phyloP scores from a whole-genome alignment of 2,888 invertebrate species.

The Trypoxylon attenuatum region DNA sequence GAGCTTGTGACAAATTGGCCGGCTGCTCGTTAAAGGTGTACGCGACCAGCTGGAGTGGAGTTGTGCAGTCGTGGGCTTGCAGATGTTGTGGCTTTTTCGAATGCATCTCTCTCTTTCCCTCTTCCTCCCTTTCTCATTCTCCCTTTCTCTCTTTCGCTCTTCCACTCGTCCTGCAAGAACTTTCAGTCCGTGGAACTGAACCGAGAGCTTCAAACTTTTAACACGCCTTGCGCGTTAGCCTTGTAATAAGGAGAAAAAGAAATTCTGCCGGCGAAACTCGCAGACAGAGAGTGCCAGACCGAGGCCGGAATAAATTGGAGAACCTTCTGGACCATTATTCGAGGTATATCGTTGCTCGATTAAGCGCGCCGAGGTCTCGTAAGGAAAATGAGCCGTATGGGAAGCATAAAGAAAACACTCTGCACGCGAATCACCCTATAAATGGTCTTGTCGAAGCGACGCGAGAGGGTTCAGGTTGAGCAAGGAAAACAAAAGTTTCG shows the following conservation, averaged over 20 bases:
- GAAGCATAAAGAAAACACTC: background rate
- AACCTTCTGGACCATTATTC: background rate
- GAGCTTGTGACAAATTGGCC: slow-evolving; percentile 47
- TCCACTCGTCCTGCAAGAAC: background rate
- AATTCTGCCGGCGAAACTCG: background rate
- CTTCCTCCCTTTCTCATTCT: too few species aligned
- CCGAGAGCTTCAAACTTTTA: slow-evolving; percentile 26
- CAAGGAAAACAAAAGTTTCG: background rate
- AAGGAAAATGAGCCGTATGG: too few species aligned
- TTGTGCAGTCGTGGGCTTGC: slow-evolving; percentile 15
- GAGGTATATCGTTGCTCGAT: background rate
- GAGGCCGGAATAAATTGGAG: background rate
- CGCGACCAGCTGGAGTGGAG: slow-evolving; percentile 15
- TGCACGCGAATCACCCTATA: background rate
- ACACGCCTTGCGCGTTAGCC: background rate
- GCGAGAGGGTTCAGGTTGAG: background rate
- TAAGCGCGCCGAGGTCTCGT: too few species aligned
- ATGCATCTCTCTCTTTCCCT: slow-evolving; percentile 52
- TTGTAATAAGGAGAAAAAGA: background rate
- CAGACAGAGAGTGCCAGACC: background rate
- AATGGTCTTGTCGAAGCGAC: background rate
- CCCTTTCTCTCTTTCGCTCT: too few species aligned
- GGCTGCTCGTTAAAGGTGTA: slow-evolving; percentile 44
- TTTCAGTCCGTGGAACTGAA: background rate
- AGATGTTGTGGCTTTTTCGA: slow-evolving; percentile 18